A percentile compares a stretch with the other conserved stretches of the same genome.
phyloP scores from a whole-genome alignment of 2,888 invertebrate genomes.

The Exocentrus adspersus region DNA sequence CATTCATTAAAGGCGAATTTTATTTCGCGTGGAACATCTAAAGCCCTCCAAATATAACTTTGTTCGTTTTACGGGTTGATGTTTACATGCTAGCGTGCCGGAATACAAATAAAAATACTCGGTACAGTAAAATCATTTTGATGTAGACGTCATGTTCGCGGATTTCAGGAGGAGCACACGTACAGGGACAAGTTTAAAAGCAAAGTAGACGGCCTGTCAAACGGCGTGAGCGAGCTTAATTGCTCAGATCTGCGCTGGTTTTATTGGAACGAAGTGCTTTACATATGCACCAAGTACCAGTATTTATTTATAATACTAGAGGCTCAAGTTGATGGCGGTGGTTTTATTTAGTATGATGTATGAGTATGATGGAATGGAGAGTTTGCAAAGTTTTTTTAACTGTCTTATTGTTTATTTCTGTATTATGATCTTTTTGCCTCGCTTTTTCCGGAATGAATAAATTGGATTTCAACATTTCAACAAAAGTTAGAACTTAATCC shows the following conservation, averaged over 20 bases:
- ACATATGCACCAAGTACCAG: not conserved
- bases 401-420: no score
- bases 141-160: constrained; percentile 18
- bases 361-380: no score
- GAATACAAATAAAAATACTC: constrained; percentile 3
- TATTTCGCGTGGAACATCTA: constrained; percentile 11
- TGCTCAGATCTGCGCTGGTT: constrained; percentile 7
- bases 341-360: no score
- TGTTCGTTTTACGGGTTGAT: constrained; percentile 11
- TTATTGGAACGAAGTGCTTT: not conserved
- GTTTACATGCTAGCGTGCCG: constrained; percentile 9
- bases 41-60: constrained; percentile 4
- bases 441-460: no score
- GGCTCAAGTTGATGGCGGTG: no score
- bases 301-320: no score
- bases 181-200: constrained; percentile 8
- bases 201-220: constrained; percentile 13
- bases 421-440: no score
- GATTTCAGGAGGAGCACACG: constrained; percentile 10
- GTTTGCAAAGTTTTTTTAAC: no score
- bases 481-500: no score
- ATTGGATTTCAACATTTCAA: no score
- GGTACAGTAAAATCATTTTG: constrained; percentile 15
- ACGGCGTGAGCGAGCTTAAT: constrained; percentile 1
- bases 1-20: constrained; percentile 8